phyloP scores from a whole-genome alignment of 23 tunicate genomes.

The Trididemnum clinides region DNA sequence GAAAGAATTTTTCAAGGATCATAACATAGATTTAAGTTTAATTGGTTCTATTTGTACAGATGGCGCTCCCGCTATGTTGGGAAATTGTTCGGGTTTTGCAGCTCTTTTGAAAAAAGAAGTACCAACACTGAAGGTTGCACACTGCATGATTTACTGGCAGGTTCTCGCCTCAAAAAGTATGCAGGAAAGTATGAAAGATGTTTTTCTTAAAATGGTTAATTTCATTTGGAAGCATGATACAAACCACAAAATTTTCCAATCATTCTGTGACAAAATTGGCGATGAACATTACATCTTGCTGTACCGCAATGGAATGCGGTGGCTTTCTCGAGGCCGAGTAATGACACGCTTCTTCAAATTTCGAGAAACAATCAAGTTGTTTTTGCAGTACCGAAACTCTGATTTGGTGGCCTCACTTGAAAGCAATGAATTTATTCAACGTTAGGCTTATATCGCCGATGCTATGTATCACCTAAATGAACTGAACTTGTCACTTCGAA shows the following conservation, averaged over 20 bases:
- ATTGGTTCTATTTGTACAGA: constrained; percentile 39
- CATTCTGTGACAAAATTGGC: constrained; percentile 10
- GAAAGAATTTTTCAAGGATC: constrained; percentile 44
- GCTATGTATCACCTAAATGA: too few species aligned
- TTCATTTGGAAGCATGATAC: constrained; percentile 13
- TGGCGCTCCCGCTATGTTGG: constrained; percentile 52
- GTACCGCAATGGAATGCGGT: constrained; percentile 25
- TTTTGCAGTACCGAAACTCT: too few species aligned
- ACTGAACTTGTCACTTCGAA: too few species aligned
- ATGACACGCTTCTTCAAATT: too few species aligned
- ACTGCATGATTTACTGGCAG: constrained; percentile 26
- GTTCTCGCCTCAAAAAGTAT: constrained; percentile 27
- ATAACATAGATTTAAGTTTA: too few species aligned
- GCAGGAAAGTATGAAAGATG: constrained; percentile 13
- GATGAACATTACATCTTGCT: constrained; percentile 24
- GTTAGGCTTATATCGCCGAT: too few species aligned
- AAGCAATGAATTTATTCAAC: too few species aligned
- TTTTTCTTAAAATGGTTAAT: constrained; percentile 41
- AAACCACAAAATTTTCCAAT: constrained; percentile 23
- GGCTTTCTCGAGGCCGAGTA: constrained; percentile 44
- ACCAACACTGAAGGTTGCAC: constrained; percentile 9
- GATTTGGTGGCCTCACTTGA: too few species aligned
- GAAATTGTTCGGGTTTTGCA: constrained; percentile 39
- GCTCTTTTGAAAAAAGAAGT: constrained; percentile 34
- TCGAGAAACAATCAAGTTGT: too few species aligned